phyloP scores from a whole-genome alignment of 2,888 invertebrate species.

The Mantis religiosa region DNA sequence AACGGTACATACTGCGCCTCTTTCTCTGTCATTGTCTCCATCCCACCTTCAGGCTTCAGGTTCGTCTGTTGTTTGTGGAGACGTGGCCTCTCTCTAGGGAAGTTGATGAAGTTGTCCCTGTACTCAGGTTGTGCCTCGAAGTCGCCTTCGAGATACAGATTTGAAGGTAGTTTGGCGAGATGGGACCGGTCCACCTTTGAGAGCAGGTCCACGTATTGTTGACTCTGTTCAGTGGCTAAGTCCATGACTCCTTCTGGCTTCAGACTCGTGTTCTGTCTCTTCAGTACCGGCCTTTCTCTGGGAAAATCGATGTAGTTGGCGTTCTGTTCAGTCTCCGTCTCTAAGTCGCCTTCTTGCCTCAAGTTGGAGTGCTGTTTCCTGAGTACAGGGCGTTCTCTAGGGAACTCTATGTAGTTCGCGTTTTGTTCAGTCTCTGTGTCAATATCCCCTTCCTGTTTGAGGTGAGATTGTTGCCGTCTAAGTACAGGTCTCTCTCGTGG shows the following conservation, averaged over 20 bases:
- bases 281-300: conserved; percentile 13
- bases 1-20: conserved; percentile 2
- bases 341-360: conserved; percentile 43
- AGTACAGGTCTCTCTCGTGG: conserved; percentile 47
- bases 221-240: neutral
- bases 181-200: conserved; percentile 8
- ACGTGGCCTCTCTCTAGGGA: conserved; percentile 35
- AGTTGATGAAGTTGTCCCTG: conserved; percentile 45
- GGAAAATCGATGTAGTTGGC: conserved; percentile 46
- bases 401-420: conserved; percentile 48
- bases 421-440: conserved; percentile 16
- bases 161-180: conserved; percentile 36
- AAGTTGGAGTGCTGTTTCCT: conserved; percentile 41
- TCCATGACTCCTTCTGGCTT: conserved; percentile 22
- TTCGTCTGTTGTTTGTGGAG: conserved; percentile 3
- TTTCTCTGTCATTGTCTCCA: conserved; percentile 17
- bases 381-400: conserved; percentile 46
- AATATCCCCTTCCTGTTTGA: conserved; percentile 19
- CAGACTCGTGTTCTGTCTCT: conserved; percentile 8
- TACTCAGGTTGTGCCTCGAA: conserved; percentile 45
- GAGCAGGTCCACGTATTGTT: conserved; percentile 36
- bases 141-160: conserved; percentile 45
- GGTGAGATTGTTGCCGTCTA: conserved; percentile 40
- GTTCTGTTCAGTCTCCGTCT: conserved; percentile 45
- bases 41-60: conserved; percentile 21